These are phyloP conservation scores for Actinemys pallida DNA, from an alignment of 2,113 vertebrate genomes.

Conservation along the genomic window DNA sequence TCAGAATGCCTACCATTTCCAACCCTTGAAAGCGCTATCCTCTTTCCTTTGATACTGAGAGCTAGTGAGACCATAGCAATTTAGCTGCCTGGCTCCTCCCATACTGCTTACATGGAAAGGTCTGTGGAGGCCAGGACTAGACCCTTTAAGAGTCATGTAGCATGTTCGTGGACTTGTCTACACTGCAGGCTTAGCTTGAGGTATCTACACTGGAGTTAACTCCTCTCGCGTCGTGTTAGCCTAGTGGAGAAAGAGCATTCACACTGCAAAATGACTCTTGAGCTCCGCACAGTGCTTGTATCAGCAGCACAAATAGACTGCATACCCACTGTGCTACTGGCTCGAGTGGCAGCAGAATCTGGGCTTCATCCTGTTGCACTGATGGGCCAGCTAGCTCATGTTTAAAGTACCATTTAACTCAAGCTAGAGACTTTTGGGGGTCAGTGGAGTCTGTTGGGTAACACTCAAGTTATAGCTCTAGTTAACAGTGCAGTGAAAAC, in stretches of 20 bases:
- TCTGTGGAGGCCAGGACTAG: background rate
- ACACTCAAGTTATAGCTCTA: conserved; percentile 38
- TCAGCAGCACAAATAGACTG: accelerated
- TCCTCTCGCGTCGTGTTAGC: accelerated
- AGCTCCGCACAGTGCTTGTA: no score
- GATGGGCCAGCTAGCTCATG: background rate
- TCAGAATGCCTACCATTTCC: background rate
- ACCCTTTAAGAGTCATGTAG: background rate
- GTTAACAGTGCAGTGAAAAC: conserved; percentile 52
- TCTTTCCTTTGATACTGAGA: background rate
- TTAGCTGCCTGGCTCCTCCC: background rate
- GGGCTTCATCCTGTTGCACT: background rate
- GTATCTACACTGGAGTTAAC: accelerated
- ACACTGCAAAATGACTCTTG: background rate
- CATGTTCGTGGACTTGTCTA: background rate
- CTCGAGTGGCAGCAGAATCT: accelerated
- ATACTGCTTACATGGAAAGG: accelerated
- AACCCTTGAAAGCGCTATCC: accelerated
- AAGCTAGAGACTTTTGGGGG: background rate
- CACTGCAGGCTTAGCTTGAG: background rate
- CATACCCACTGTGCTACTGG: background rate
- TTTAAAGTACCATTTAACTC: background rate
- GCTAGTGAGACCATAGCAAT: accelerated
- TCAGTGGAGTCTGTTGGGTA: background rate
- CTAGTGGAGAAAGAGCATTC: background rate